A percentile compares a stretch with the other conserved stretches of the same genome.
Conservation (phyloP, 2,113 vertebrate species). For the Deroptyus accipitrinus region DNA sequence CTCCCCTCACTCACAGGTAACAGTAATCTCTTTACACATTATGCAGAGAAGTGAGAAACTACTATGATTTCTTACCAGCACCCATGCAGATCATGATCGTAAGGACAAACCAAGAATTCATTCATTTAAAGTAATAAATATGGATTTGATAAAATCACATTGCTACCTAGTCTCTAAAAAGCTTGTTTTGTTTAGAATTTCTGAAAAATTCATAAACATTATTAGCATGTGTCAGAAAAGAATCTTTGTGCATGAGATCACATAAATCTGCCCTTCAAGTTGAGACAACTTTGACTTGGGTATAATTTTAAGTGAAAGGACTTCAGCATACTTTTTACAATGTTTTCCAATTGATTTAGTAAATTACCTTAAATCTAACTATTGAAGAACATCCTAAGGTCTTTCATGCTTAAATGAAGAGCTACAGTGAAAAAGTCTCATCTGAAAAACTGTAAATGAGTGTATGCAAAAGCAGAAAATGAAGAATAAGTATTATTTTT, state of each 20-base stretch:
- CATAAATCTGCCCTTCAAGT: neutral
- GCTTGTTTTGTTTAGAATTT: neutral
- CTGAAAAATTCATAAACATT: neutral
- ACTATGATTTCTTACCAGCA: neutral
- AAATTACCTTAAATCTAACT: neutral
- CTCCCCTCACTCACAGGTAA: neutral
- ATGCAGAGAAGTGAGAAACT: neutral
- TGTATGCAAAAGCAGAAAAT: neutral
- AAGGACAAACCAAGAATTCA: neutral
- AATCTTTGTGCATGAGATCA: neutral
- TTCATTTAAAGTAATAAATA: neutral
- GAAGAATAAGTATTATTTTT: neutral
- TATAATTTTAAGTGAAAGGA: neutral
- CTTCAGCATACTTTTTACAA: neutral
- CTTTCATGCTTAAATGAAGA: neutral
- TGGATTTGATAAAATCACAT: neutral
- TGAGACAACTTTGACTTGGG: neutral
- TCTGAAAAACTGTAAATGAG: neutral
- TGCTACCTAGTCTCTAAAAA: neutral
- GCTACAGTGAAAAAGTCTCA: neutral
- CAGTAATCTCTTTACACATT: neutral
- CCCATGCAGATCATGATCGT: neutral
- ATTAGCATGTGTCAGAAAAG: neutral
- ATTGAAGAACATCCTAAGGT: neutral
- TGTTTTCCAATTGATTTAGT: neutral